A percentile compares a stretch with the other conserved stretches of the same genome.
phyloP scores from a whole-genome alignment of 2,888 invertebrate species.

The Coleophora deauratella region DNA sequence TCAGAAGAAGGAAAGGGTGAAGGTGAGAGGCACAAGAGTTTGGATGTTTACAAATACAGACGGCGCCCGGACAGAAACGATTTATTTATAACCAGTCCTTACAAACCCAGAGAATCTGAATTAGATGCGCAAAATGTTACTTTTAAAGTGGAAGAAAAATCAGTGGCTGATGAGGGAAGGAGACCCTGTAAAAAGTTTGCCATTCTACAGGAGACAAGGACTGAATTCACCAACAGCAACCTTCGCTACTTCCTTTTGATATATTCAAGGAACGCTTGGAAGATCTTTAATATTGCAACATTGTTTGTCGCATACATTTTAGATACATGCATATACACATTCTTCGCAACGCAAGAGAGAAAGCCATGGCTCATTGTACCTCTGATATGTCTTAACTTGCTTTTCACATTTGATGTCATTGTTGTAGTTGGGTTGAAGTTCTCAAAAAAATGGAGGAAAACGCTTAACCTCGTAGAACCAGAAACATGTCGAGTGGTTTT shows the following conservation, averaged over 20 bases:
- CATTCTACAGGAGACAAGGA: conserved; percentile 48
- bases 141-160: conserved; percentile 30
- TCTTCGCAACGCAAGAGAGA: conserved; percentile 31
- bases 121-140: conserved; percentile 21
- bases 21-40: conserved; percentile 17
- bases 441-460: conserved; percentile 58
- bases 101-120: conserved; percentile 5
- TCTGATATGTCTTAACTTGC: conserved; percentile 42
- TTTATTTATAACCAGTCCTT: conserved; percentile 19
- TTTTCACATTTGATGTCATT: conserved; percentile 48
- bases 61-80: conserved; percentile 30
- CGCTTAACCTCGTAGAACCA: conserved; percentile 61
- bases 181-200: conserved; percentile 44
- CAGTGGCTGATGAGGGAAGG: neutral
- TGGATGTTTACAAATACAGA: conserved; percentile 49
- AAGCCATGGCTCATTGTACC: conserved; percentile 40
- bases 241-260: conserved; percentile 46
- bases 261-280: conserved; percentile 54
- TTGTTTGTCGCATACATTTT: conserved; percentile 49
- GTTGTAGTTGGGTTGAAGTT: conserved; percentile 53
- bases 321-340: conserved; percentile 56
- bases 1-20: conserved; percentile 20
- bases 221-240: conserved; percentile 48
- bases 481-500: conserved; percentile 41
- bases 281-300: conserved; percentile 43